phyloP scores from a whole-genome alignment of 2,797 vertebrate genomes.

The Hybognathus amarus region DNA sequence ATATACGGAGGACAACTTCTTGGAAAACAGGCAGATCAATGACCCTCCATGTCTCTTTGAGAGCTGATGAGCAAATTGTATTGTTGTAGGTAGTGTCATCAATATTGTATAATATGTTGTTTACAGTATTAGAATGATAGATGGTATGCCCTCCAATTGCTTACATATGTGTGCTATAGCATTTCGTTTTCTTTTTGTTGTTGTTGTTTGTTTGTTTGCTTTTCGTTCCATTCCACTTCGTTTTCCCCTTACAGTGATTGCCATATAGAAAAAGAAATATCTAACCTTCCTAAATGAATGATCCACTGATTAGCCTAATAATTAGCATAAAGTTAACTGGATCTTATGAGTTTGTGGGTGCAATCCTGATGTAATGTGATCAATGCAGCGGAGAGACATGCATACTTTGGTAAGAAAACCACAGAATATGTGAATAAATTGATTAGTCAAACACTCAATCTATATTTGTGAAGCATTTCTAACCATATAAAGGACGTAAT shows the following conservation, averaged over 20 bases:
- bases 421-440: constrained; percentile 1
- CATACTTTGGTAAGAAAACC: constrained; percentile 5
- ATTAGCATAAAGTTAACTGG: constrained; percentile 27
- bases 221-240: not conserved
- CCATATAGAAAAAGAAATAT: constrained; percentile 3
- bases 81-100: constrained; percentile 50
- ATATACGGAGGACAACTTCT: constrained; percentile 50
- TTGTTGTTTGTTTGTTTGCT: constrained; percentile 4
- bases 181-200: constrained; percentile 12
- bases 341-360: constrained; percentile 7
- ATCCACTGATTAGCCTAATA: constrained; percentile 21
- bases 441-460: constrained; percentile 2
- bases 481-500: not conserved
- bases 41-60: constrained; percentile 31
- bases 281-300: constrained; percentile 22
- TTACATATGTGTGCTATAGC: constrained; percentile 44
- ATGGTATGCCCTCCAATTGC: constrained; percentile 43
- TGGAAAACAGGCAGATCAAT: constrained; percentile 30
- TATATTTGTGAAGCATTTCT: not conserved
- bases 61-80: constrained; percentile 49
- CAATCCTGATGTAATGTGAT: constrained; percentile 48
- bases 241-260: not conserved
- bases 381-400: not conserved
- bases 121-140: constrained; percentile 56
- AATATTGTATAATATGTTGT: constrained; percentile 57